Evolutionary conservation across 2,113 vertebrate species (phyloP), one percentile per base, ranked within the genome.

Genomic region (Serilophus lunatus): DNA sequence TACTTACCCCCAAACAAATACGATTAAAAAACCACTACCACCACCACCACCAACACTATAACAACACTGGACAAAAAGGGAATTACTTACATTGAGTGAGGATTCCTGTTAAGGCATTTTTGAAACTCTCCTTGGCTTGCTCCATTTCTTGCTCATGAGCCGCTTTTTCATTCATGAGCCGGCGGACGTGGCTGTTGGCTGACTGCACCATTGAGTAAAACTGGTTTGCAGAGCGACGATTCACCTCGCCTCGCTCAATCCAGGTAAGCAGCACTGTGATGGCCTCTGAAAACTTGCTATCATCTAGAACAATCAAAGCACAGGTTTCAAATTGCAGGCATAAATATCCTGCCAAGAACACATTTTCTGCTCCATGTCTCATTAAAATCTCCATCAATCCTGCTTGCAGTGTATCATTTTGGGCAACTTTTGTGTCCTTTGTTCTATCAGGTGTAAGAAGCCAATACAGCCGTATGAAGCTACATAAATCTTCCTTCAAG

Each of bases 141-240:
- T 99, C 99, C 98, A 99, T 98, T 47, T 98, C 98, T 36, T 99
- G 98, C 85, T 99, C 99, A 1, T 99, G 98, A 59, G 98, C 97
- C 0, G 98, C 98, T 86, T 99, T 99, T n/a, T 99, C 99, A 0
- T 98, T 98, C 98, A 98, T 99, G 54, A 99, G 98, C 35, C 98
- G 97, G 57, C 99, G 98, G 87, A 99, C 98, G 1, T 99, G 99
- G 96, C 99, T 99, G 91, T 99, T 99, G 87, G 98, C 98, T 0
- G 98, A 98, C 97, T 99, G 99, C 53, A 99, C 98, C 98, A 99
- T 99, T 9, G 99, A 99, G n/a, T 99, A 99, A 94, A 99, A 99
- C 53, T 99, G 98, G 95, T 99, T 99, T 33, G 98, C 98, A 0
- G 98, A 98, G 69, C 98, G 98, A 16, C 99, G 98, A 42, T 98